A percentile compares a stretch with the other conserved stretches of the same genome.
Evolutionary conservation across 2,797 vertebrate genomes (phyloP).

Genomic region (Rhabdomys pumilio): DNA sequence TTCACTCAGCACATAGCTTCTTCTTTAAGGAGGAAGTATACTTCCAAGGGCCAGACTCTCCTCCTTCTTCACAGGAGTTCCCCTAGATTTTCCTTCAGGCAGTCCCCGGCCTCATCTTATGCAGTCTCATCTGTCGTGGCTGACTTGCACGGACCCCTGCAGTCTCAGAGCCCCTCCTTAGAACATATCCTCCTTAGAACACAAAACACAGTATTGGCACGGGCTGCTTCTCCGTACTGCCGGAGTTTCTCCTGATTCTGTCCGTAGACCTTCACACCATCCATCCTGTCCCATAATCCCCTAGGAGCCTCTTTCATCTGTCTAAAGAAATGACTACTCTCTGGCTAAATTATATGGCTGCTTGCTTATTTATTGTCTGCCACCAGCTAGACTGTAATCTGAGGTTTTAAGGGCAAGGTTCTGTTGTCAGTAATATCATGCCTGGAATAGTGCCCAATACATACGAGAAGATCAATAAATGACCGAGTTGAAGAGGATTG

Average conservation of each 20-base stretch:
- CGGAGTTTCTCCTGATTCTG: background rate
- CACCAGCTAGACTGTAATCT: background rate
- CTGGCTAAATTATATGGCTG: background rate
- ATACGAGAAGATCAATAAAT: background rate
- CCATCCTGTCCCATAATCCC: background rate
- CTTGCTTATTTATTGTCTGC: slow-evolving; percentile 55
- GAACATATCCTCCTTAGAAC: background rate
- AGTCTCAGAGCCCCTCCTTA: background rate
- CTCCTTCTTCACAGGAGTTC: background rate
- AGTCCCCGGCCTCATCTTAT: background rate
- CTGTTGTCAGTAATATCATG: background rate
- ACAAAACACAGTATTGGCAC: background rate
- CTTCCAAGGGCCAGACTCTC: background rate
- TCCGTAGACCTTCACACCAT: background rate
- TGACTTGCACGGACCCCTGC: background rate
- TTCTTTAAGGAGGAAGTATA: background rate
- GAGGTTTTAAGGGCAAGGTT: background rate
- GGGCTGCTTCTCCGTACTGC: background rate
- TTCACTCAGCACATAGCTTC: background rate
- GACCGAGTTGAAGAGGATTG: background rate
- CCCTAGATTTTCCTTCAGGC: background rate
- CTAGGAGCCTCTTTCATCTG: background rate
- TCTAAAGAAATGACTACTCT: background rate
- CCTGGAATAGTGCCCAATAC: background rate
- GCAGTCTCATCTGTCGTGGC: background rate